Conservation (phyloP, 1,140 invertebrate genomes). For the Cotesia chilonis region DNA sequence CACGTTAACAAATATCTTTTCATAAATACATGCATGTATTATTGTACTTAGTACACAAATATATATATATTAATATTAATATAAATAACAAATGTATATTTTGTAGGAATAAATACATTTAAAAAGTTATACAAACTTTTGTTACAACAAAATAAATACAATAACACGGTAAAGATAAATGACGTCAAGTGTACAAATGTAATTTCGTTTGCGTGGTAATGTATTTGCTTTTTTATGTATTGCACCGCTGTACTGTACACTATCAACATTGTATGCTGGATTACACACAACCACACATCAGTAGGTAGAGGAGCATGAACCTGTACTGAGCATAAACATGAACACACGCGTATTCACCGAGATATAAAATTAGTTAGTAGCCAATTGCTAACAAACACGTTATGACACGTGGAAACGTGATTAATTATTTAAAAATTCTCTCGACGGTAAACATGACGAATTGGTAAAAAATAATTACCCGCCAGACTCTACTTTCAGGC, state of each 20-base stretch:
- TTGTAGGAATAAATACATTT: constrained; percentile 1
- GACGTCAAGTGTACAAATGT: constrained; percentile 10
- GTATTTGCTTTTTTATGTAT: not conserved
- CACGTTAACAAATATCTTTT: constrained; percentile 16
- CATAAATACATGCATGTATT: not conserved
- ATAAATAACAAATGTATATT: not conserved
- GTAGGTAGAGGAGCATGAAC: too few relatives aligned
- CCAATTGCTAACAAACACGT: too few relatives aligned
- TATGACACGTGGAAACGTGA: too few relatives aligned
- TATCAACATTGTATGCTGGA: too few relatives aligned
- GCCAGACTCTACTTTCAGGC: too few relatives aligned
- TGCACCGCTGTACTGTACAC: not conserved
- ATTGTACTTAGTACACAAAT: not conserved
- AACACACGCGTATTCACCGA: too few relatives aligned
- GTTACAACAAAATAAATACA: not conserved
- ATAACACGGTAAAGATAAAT: constrained; percentile 6
- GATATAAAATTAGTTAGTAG: too few relatives aligned
- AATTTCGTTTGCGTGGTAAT: constrained; percentile 11
- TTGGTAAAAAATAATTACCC: too few relatives aligned
- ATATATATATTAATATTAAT: constrained; percentile 1
- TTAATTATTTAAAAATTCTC: too few relatives aligned
- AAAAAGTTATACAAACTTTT: not conserved
- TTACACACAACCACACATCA: too few relatives aligned
- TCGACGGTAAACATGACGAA: too few relatives aligned
- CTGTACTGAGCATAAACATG: too few relatives aligned